Conservation (phyloP, 92 coral and sea anemone genomes). For the Phenganax subtilis region DNA sequence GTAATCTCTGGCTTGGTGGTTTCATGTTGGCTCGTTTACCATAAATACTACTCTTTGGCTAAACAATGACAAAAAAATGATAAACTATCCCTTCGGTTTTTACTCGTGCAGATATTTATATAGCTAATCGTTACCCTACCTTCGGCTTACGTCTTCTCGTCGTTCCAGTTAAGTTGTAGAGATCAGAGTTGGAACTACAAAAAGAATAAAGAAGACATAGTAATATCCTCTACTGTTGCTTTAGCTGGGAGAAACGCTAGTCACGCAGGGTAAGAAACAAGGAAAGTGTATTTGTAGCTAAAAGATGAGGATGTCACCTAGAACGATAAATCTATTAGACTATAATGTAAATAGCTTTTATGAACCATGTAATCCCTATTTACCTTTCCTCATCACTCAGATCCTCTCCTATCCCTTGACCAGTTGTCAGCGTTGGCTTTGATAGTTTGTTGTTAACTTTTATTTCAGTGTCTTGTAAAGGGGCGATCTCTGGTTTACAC, state of each 20-base stretch:
- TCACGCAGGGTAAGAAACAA: too few relatives aligned
- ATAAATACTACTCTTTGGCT: slow-evolving; percentile 27
- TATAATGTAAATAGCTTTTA: not conserved
- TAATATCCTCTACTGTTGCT: too few relatives aligned
- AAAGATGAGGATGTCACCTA: too few relatives aligned
- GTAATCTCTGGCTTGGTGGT: slow-evolving; percentile 24
- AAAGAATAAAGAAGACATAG: slow-evolving; percentile 39
- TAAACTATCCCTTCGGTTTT: not conserved
- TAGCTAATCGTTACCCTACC: slow-evolving; percentile 31
- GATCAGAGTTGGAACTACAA: slow-evolving; percentile 56
- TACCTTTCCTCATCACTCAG: slow-evolving; percentile 20
- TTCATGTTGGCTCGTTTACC: slow-evolving; percentile 33
- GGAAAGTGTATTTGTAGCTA: too few relatives aligned
- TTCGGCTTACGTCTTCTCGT: slow-evolving; percentile 61
- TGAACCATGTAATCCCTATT: not conserved
- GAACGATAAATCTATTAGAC: too few relatives aligned
- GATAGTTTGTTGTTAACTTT: not conserved
- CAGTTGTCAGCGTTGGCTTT: not conserved
- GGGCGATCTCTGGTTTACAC: slow-evolving; percentile 9
- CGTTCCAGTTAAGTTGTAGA: slow-evolving; percentile 63
- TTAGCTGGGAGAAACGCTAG: too few relatives aligned
- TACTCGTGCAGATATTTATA: not conserved
- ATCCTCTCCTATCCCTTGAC: not conserved
- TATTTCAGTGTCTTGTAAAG: not conserved
- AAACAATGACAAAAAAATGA: not conserved